Conservation (phyloP, 1,140 invertebrate genomes). For the Ridgeia piscesae region DNA sequence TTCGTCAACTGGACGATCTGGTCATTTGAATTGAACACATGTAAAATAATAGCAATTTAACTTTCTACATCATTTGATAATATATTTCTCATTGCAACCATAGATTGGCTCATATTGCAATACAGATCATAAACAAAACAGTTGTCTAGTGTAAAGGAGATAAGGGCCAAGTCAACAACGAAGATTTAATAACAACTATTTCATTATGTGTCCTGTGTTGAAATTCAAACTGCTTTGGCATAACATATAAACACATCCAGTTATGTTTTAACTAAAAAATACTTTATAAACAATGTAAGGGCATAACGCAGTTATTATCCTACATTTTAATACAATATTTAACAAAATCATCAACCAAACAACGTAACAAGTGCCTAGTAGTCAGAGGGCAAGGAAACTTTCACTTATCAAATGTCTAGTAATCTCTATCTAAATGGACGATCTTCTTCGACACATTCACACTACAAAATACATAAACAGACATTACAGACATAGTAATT, state of each 20-base stretch:
- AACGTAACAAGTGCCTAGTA: neutral
- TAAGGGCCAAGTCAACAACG: no score
- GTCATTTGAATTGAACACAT: neutral
- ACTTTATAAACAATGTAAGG: no score
- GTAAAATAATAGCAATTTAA: neutral
- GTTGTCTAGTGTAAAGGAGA: no score
- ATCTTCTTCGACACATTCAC: neutral
- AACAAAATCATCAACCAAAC: neutral
- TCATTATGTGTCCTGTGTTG: neutral
- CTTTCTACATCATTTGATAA: no score
- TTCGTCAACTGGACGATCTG: neutral
- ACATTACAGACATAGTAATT: neutral
- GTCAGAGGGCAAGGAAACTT: neutral
- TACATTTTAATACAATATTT: neutral
- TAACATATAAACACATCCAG: neutral
- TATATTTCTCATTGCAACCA: no score
- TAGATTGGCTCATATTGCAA: no score
- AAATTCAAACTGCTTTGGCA: neutral
- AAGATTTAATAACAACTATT: neutral
- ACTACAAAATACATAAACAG: neutral
- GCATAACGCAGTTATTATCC: neutral
- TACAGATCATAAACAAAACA: no score
- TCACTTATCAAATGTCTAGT: neutral
- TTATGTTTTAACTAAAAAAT: no score
- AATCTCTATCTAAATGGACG: neutral